Base-by-base conservation (phyloP, 2,797 vertebrate genomes). In the Protonibea diacanthus region DNA sequence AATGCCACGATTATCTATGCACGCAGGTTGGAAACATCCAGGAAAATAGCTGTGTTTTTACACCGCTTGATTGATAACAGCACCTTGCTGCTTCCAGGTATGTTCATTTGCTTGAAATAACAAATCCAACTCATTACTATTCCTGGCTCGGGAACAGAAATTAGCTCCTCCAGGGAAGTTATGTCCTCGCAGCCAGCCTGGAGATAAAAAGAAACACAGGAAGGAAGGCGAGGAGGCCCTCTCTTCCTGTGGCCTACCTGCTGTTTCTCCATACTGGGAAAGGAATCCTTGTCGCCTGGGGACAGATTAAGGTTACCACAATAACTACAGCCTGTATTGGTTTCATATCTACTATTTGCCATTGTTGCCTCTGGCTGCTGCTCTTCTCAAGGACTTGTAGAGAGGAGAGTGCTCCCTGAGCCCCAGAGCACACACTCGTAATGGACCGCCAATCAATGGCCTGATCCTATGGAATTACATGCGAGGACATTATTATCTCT, bases 381-480 rank as follows among this genome's bases (percentile, higher is more conserved):
- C 64, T 78, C 67, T 77, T 90, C 85, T 89, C 70, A 75, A 90
- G 88, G 88, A 81, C 85, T 84, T 6, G 2, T 57, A 55, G 65
- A 79, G 67, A 81, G 74, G 60, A 66, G 64, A 92, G 81, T 67
- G 74, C 72, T 91, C 90, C 86, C 89, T 14, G 27, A 83, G 83
- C 78, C 81, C 74, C 86, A 21, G 3, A 88, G 80, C 85, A 71
- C 66, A 74, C 78, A 75, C 78, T 62, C 33, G 12, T 89, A 91
- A 91, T 88, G 77, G 89, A 80, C 57, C 76, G 20, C 72, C 77
- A 87, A 92, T 93, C 90, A 91, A 92, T 94, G 62, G 63, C 56
- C 74, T 81, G 83, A 90, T 88, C 84, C 83, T 75, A 80, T 91
- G 65, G 74, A 91, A 88, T 92, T 90, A 94, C 89, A 88, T 42